These are phyloP conservation scores for Arrhopalites spinosus DNA, from an alignment of 2,888 invertebrate species.

Conservation along the genomic window DNA sequence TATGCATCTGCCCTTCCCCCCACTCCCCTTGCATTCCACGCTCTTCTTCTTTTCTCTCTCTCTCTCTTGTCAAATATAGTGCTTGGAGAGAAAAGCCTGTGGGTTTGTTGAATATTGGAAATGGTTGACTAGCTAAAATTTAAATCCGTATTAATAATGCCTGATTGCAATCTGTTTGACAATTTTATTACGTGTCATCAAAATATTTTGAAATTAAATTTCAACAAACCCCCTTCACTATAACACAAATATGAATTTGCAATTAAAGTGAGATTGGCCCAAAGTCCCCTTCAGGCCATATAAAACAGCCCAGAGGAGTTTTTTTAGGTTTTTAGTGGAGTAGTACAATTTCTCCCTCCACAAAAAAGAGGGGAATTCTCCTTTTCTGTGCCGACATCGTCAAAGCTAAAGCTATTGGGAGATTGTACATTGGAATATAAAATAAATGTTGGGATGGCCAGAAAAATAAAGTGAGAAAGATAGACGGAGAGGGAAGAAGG, in stretches of 20 bases:
- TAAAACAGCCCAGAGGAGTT: too few species aligned
- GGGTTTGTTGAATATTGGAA: not conserved
- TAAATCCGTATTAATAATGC: not conserved
- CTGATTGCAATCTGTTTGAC: constrained; percentile 8
- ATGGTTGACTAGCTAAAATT: not conserved
- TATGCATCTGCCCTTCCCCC: not conserved
- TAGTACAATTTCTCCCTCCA: too few species aligned
- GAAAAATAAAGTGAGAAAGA: not conserved
- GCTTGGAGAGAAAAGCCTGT: not conserved
- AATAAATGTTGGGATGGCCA: not conserved
- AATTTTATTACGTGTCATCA: constrained; percentile 8
- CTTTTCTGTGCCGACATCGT: too few species aligned
- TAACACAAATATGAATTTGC: constrained; percentile 4
- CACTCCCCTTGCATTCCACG: not conserved
- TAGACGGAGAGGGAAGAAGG: not conserved
- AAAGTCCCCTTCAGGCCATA: not conserved
- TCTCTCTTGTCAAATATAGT: not conserved
- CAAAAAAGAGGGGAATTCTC: too few species aligned
- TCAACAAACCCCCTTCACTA: not conserved
- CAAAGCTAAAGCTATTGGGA: too few species aligned
- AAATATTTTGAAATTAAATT: constrained; percentile 14
- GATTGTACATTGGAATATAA: too few species aligned
- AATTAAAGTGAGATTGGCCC: constrained; percentile 17
- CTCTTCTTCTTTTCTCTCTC: not conserved
- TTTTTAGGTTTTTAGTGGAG: too few species aligned